Percentiles rank a stretch among this genome's conserved stretches.
These are phyloP conservation scores for Sylvilagus bachmani DNA, from an alignment of 2,113 vertebrate species.

Conservation along the genomic window DNA sequence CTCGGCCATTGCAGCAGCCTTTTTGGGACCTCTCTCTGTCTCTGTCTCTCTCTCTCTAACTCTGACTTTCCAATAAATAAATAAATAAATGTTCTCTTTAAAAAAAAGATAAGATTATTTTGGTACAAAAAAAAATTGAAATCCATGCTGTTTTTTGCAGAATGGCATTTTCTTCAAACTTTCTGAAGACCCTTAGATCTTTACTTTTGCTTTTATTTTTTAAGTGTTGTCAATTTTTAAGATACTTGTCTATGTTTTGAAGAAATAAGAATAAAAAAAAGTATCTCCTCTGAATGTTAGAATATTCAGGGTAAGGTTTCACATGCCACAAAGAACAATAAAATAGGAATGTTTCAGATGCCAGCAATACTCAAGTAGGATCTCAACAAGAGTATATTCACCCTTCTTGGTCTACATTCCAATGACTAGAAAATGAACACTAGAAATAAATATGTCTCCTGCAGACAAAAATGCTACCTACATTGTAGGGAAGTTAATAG, in stretches of 20 bases:
- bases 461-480: not conserved
- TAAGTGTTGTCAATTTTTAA: constrained; percentile 37
- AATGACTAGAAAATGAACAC: constrained; percentile 15
- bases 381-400: not conserved
- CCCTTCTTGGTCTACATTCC: constrained; percentile 49
- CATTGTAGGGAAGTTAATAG: not conserved
- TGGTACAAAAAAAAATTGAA: too few relatives aligned
- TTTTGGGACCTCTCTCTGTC: too few relatives aligned
- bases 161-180: too few relatives aligned
- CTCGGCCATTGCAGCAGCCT: too few relatives aligned
- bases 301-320: constrained; percentile 25
- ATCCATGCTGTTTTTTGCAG: too few relatives aligned
- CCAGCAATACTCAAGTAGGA: constrained; percentile 23
- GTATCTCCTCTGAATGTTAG: not conserved
- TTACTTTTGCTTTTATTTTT: constrained; percentile 46
- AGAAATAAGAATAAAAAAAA: not conserved
- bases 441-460: constrained; percentile 7
- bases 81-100: too few relatives aligned
- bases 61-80: too few relatives aligned
- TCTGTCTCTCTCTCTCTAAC: too few relatives aligned
- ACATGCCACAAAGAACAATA: not conserved
- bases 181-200: not conserved
- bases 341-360: not conserved
- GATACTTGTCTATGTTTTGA: constrained; percentile 24
- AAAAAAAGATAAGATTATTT: too few relatives aligned